Evolutionary conservation across 1,140 invertebrate genomes (phyloP).

Genomic region (Drosophila albomicans): DNA sequence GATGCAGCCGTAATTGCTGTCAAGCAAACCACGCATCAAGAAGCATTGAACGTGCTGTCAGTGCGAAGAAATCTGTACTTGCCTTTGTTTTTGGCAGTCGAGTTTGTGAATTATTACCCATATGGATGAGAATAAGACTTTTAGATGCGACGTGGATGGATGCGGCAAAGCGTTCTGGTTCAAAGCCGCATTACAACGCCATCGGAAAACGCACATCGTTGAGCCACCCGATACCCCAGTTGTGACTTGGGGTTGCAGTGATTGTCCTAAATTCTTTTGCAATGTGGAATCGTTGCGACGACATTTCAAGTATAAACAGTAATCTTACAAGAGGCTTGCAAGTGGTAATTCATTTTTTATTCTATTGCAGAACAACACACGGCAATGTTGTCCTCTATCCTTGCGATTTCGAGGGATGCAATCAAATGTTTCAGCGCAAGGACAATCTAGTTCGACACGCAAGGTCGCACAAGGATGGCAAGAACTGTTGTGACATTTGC

Average conservation of each 20-base stretch:
- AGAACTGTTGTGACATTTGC: slow-evolving; percentile 33
- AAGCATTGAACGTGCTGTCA: slow-evolving; percentile 4
- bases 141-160: slow-evolving; percentile 13
- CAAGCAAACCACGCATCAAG: not conserved
- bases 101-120: not conserved
- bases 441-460: slow-evolving; percentile 35
- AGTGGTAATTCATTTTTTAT: not conserved
- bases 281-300: slow-evolving; percentile 40
- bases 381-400: slow-evolving; percentile 30
- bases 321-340: too few relatives aligned
- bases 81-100: not conserved
- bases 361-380: slow-evolving; percentile 23
- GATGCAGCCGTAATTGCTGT: too few relatives aligned
- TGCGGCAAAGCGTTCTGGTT: slow-evolving; percentile 42
- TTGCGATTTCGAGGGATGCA: slow-evolving; percentile 31
- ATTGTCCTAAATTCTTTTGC: slow-evolving; percentile 28
- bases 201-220: slow-evolving; percentile 17
- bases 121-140: slow-evolving; percentile 40
- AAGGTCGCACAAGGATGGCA: slow-evolving; percentile 28
- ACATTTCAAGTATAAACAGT: slow-evolving; percentile 21
- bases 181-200: slow-evolving; percentile 29
- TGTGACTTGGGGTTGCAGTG: slow-evolving; percentile 28
- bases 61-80: not conserved
- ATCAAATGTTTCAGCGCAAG: slow-evolving; percentile 47
- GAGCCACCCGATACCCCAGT: slow-evolving; percentile 20